Conservation (phyloP, 1,140 invertebrate species). For the Macrostomum lignano region DNA sequence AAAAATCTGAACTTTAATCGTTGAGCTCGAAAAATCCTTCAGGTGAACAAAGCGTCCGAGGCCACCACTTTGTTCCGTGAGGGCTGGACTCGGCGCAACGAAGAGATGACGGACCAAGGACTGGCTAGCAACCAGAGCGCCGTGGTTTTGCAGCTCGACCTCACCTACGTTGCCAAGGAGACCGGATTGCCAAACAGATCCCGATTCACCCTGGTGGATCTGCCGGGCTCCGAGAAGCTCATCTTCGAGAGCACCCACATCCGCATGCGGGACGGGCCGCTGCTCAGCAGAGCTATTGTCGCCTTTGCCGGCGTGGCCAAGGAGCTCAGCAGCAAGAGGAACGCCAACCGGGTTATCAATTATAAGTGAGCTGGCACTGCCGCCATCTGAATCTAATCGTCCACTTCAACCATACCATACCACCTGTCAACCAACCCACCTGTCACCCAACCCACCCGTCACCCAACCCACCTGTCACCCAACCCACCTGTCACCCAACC, state of each 20-base stretch:
- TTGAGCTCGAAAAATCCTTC: slow-evolving; percentile 2
- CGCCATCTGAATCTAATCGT: no score
- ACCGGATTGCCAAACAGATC: slow-evolving; percentile 14
- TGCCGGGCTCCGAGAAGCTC: slow-evolving; percentile 18
- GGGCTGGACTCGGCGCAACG: slow-evolving; percentile 11
- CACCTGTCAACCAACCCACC: no score
- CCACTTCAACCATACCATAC: no score
- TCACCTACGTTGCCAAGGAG: slow-evolving; percentile 13
- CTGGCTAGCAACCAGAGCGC: slow-evolving; percentile 12
- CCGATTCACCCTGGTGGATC: slow-evolving; percentile 15
- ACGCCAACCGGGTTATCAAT: slow-evolving; percentile 16
- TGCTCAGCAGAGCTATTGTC: slow-evolving; percentile 12
- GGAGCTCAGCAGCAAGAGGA: slow-evolving; percentile 12
- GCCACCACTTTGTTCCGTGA: slow-evolving; percentile 11
- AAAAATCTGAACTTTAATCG: no score
- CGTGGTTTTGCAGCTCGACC: slow-evolving; percentile 11
- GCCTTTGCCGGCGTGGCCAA: slow-evolving; percentile 13
- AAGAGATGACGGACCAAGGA: slow-evolving; percentile 12
- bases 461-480: no score
- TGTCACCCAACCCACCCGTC: no score
- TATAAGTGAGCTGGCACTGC: slow-evolving; percentile 21
- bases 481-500: no score
- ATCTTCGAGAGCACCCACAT: slow-evolving; percentile 9
- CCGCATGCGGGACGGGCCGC: slow-evolving; percentile 12
- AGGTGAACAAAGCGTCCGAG: slow-evolving; percentile 10